Conservation (phyloP, 2,888 invertebrate species). For the Rotaria magnacalcarata region DNA sequence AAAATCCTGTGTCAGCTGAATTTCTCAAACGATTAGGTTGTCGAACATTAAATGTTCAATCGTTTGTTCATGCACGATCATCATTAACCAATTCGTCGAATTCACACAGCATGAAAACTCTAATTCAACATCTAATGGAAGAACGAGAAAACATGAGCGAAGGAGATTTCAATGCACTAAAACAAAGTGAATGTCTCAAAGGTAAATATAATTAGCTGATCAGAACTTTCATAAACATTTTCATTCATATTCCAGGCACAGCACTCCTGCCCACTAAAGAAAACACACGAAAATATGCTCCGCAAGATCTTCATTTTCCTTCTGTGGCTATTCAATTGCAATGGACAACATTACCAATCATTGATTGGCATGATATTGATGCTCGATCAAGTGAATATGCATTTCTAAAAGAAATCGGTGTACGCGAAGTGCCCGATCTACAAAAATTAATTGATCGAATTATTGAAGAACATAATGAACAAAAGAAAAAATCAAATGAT, state of each 20-base stretch:
- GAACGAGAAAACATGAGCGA: constrained; percentile 7
- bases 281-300: background rate
- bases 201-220: background rate
- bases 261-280: background rate
- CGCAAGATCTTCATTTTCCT: constrained; percentile 13
- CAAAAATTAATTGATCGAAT: constrained; percentile 3
- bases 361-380: constrained; percentile 33
- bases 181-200: constrained; percentile 16
- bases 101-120: background rate
- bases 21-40: constrained; percentile 29
- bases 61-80: constrained; percentile 11
- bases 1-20: background rate
- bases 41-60: constrained; percentile 35
- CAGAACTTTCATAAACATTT: background rate
- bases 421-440: background rate
- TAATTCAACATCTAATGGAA: constrained; percentile 31
- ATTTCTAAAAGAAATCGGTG: constrained; percentile 30
- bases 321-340: background rate
- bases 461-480: background rate
- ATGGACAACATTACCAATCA: background rate
- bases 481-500: background rate
- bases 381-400: constrained; percentile 1
- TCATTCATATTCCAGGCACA: background rate
- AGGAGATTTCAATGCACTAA: constrained; percentile 4
- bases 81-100: background rate